Evolutionary conservation across 1,140 invertebrate genomes (phyloP).

Genomic region (Melipona quadrifasciata): DNA sequence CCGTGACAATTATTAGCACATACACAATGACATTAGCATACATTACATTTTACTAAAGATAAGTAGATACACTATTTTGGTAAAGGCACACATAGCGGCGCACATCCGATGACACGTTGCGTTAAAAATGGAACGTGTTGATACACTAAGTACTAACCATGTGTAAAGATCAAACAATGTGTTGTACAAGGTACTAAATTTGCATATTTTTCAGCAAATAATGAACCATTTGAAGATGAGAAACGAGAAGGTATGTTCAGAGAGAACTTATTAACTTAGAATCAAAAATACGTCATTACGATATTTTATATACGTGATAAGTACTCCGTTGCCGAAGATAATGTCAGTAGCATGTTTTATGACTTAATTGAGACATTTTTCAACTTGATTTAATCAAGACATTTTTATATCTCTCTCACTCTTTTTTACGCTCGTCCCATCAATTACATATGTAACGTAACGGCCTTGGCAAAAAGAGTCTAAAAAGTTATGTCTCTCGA

Average conservation of each 20-base stretch:
- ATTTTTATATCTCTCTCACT: neutral
- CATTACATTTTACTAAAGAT: neutral
- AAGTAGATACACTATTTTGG: neutral
- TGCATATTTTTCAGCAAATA: neutral
- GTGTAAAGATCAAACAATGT: too few species aligned
- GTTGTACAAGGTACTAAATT: neutral
- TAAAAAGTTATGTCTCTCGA: too few species aligned
- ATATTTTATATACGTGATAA: neutral
- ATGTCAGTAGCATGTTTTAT: neutral
- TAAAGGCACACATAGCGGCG: neutral
- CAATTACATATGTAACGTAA: too few species aligned
- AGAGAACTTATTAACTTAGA: too few species aligned
- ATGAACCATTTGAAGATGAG: neutral
- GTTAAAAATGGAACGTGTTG: too few species aligned
- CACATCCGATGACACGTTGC: neutral
- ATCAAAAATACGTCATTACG: neutral
- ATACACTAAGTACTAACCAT: neutral
- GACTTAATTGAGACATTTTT: too few species aligned
- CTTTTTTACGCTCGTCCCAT: too few species aligned
- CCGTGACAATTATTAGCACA: neutral
- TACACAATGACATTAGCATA: slow-evolving; percentile 16
- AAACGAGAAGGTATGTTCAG: neutral
- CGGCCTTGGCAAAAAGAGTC: too few species aligned
- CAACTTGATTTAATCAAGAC: neutral
- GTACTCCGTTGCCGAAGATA: neutral